A percentile compares a stretch with the other conserved stretches of the same genome.
Conservation (phyloP, 1,140 invertebrate genomes). For the Ctenoplectra terminalis region DNA sequence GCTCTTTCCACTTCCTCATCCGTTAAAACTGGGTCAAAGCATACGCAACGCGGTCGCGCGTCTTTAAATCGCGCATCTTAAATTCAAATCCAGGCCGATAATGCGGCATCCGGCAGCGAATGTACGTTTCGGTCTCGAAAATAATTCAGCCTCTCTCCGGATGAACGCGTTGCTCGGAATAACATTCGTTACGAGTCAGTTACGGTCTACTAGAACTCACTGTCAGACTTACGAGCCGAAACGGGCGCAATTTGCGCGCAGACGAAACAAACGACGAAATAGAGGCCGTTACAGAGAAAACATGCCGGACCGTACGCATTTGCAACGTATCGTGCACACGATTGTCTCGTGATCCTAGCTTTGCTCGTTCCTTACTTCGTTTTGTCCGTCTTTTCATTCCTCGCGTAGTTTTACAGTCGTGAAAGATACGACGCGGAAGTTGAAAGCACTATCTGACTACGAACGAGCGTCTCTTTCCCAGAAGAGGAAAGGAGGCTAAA, state of each 20-base stretch:
- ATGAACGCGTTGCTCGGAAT: not conserved
- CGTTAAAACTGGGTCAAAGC: constrained; percentile 1
- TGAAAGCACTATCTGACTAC: not conserved
- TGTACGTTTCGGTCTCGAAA: not conserved
- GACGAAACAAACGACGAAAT: not conserved
- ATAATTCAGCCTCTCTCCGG: not conserved
- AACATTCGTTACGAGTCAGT: too few species aligned
- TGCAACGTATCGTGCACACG: not conserved
- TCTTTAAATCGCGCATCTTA: not conserved
- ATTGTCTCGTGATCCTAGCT: constrained; percentile 1
- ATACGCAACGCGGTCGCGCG: not conserved
- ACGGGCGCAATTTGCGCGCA: not conserved
- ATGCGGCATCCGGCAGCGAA: not conserved
- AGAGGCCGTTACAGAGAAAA: not conserved
- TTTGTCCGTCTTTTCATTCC: constrained; percentile 9
- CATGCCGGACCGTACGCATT: not conserved
- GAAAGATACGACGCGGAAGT: not conserved
- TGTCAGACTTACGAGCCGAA: not conserved
- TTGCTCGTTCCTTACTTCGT: not conserved
- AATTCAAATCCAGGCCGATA: constrained; percentile 28
- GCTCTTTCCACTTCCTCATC: not conserved
- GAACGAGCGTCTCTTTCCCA: not conserved
- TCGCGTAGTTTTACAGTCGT: not conserved
- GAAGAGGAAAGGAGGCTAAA: not conserved
- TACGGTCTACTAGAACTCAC: too few species aligned